These are phyloP conservation scores for Origma solitaria DNA, from an alignment of 2,113 vertebrate genomes.

Conservation along the genomic window DNA sequence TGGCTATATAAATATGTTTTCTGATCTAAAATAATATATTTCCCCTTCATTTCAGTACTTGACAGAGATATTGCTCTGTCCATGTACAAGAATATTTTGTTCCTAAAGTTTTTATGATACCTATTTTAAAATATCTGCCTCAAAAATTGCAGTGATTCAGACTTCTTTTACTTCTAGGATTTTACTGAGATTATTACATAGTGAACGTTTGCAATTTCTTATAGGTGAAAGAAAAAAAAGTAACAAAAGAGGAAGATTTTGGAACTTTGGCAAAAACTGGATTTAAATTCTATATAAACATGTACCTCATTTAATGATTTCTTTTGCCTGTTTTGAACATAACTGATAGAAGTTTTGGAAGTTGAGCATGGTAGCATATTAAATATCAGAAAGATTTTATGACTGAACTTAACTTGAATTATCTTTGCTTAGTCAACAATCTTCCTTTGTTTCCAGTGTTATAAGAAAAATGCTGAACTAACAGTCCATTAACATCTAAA, in stretches of 20 bases:
- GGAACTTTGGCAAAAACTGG: not conserved
- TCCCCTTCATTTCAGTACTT: not conserved
- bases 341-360: not conserved
- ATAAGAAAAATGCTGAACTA: not conserved
- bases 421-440: not conserved
- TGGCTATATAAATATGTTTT: not conserved
- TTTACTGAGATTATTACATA: not conserved
- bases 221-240: not conserved
- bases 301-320: not conserved
- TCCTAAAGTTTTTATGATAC: not conserved
- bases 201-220: not conserved
- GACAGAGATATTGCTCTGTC: not conserved
- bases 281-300: not conserved
- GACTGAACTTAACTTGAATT: not conserved
- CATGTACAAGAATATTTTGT: not conserved
- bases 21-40: not conserved
- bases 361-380: not conserved
- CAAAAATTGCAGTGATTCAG: not conserved
- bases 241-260: not conserved
- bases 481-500: not conserved
- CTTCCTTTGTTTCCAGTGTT: not conserved
- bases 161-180: not conserved
- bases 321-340: not conserved
- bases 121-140: not conserved
- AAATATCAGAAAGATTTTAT: not conserved